Evolutionary conservation across 2,797 vertebrate genomes (phyloP).

Genomic region (Helicolenus hilgendorfi): DNA sequence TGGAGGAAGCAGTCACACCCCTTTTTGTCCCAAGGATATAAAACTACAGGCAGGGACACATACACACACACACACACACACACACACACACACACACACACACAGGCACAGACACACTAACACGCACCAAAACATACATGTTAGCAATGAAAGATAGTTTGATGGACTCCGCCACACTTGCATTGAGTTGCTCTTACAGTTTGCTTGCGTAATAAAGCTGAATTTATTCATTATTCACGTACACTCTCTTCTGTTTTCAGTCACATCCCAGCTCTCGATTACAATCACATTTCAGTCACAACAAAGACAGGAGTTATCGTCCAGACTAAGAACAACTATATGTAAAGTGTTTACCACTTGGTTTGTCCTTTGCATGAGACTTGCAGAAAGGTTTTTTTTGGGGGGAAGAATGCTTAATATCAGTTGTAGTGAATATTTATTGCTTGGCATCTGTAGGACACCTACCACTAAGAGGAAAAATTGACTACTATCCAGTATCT

Average conservation of each 20-base stretch:
- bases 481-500: constrained; percentile 87
- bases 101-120: constrained; percentile 29
- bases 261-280: neutral
- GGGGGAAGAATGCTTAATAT: constrained; percentile 48
- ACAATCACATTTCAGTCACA: neutral
- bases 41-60: constrained; percentile 40
- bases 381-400: constrained; percentile 47
- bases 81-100: no score
- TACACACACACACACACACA: neutral
- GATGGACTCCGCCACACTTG: neutral
- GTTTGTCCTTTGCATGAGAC: constrained; percentile 22
- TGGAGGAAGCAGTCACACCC: constrained; percentile 35
- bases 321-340: neutral
- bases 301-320: neutral
- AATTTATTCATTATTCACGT: neutral
- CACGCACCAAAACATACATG: neutral
- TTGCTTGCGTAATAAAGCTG: neutral
- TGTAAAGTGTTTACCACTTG: neutral
- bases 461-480: constrained; percentile 78
- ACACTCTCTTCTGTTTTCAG: neutral
- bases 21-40: constrained; percentile 52
- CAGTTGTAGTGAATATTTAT: constrained; percentile 83
- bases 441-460: constrained; percentile 76
- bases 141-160: constrained; percentile 1
- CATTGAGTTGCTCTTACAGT: constrained; percentile 1